Percentiles rank a stretch among this genome's conserved stretches.
Evolutionary conservation across 2,888 invertebrate species (phyloP).

Genomic region (Acanthoscelides obtectus): DNA sequence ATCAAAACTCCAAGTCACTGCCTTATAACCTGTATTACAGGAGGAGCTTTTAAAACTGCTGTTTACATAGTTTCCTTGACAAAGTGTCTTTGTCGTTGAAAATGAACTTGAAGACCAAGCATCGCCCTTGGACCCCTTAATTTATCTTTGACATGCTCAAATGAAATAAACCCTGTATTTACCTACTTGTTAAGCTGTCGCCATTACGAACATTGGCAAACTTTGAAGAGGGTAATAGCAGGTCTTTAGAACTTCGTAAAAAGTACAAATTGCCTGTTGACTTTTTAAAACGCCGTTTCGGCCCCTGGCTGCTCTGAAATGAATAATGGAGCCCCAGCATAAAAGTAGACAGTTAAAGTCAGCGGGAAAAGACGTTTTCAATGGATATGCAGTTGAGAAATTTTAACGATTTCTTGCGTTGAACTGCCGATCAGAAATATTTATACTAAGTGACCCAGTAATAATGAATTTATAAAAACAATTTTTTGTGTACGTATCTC

Average conservation of each 20-base stretch:
- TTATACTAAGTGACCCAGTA: too few species aligned
- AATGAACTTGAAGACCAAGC: neutral
- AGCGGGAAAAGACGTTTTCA: neutral
- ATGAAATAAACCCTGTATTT: neutral
- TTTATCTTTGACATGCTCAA: neutral
- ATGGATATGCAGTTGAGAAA: neutral
- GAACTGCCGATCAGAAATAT: neutral
- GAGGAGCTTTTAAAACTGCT: neutral
- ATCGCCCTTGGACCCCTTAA: neutral
- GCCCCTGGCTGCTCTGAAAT: neutral
- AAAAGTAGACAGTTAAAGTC: neutral
- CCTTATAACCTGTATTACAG: neutral
- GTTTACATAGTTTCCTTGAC: neutral
- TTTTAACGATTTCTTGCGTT: neutral
- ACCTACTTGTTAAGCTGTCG: neutral
- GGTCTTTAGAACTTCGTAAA: neutral
- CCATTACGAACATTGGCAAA: neutral
- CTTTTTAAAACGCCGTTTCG: neutral
- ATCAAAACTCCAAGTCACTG: neutral
- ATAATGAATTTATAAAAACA: too few species aligned
- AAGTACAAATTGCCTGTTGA: neutral
- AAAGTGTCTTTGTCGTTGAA: neutral
- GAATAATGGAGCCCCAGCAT: neutral
- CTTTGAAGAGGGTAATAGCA: neutral
- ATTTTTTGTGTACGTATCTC: too few species aligned